Percentiles rank a stretch among this genome's conserved stretches.
These are phyloP conservation scores for Vulpes lagopus DNA, from an alignment of 2,113 vertebrate genomes.

Conservation along the genomic window DNA sequence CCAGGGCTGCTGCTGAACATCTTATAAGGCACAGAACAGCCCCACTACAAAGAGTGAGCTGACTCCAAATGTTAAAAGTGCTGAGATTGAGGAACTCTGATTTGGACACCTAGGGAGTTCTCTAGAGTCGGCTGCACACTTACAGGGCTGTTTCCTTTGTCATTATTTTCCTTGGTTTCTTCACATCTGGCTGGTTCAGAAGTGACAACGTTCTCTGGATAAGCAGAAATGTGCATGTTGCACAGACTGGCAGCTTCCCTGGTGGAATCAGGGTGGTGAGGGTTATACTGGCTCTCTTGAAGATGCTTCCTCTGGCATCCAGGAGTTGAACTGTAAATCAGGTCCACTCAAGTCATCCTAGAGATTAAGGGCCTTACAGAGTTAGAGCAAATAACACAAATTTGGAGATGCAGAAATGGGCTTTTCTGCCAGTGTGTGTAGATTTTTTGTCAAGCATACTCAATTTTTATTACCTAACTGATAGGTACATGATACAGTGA, in stretches of 20 bases:
- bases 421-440: background rate
- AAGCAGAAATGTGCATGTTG: background rate
- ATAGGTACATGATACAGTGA: background rate
- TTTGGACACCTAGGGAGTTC: slow-evolving; percentile 16
- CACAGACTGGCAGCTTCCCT: background rate
- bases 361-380: slow-evolving; percentile 48
- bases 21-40: too few relatives aligned
- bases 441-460: slow-evolving; percentile 53
- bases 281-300: background rate
- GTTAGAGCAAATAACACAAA: slow-evolving; percentile 50
- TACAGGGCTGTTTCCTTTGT: background rate
- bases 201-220: background rate
- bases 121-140: background rate
- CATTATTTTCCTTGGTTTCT: slow-evolving; percentile 22
- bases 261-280: background rate
- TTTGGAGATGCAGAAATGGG: slow-evolving; percentile 48
- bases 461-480: slow-evolving; percentile 56
- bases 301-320: background rate
- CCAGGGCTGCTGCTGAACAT: background rate
- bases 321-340: background rate
- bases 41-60: background rate
- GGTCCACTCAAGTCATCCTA: background rate
- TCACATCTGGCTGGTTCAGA: background rate
- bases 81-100: background rate
- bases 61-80: background rate